Evolutionary conservation across 53 echinoderm and acorn worm species (phyloP), one percentile per base, ranked within the genome.

Genomic region (Astropecten irregularis): DNA sequence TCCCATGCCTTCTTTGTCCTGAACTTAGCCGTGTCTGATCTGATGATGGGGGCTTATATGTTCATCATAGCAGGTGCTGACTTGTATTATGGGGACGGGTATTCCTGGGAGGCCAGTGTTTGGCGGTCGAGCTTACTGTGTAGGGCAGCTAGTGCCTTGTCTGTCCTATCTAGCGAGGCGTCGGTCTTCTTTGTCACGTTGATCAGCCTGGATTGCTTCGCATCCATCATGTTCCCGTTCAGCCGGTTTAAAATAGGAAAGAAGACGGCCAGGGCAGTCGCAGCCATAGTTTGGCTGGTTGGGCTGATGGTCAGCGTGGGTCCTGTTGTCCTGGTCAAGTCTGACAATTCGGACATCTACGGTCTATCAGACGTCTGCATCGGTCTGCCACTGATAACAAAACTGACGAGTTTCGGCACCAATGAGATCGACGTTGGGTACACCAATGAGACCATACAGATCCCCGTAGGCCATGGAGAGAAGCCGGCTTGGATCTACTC

Each of bases 181-280:
- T 86, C 86, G 3, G 77, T 86, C n/a, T 87, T 87, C 70, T 56
- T 77, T 39, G 68, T 87, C 31, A 81, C 81, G 40, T 19, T 87
- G 2, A 79, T 87, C 48, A 87, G 81, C 46, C 58, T 66, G 4
- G 87, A 81, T 25, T 22, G 87, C 19, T 87, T 87, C 68, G 42
- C 69, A 25, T 49, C 13, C 60, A 81, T 68, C 25, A 79, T 67
- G 13, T 87, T 87, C 30, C 87, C 87, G 2, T 87, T 87, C 58
- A 74, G 76, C 34, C 65, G 38, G 9, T 14, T 87, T 30, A 55
- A 38, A 10, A 11, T 77, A 21, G 33, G 47, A 52, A 55, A 36
- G 22, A 81, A 30, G n/a, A 16, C 44, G 9, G 60, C 38, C 15
- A 81, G 34, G 25, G 18, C 37, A 18, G 16, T 55, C 29, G 81